phyloP scores from a whole-genome alignment of 92 coral and sea anemone genomes.

The Bergia puertoricense region DNA sequence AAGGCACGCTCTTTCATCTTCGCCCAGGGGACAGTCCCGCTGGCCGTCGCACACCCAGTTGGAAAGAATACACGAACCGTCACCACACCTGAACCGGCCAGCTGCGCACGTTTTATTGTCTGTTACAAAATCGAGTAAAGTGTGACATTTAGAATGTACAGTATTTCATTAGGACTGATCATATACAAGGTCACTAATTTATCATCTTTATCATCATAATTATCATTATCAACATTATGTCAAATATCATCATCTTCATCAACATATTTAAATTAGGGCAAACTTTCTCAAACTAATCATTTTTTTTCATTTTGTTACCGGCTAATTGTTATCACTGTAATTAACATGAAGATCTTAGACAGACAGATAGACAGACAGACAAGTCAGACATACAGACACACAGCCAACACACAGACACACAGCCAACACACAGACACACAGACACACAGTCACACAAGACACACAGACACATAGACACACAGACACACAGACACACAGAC shows the following conservation, averaged over 20 bases:
- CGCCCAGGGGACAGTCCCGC: slow-evolving; percentile 4
- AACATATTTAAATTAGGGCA: too few relatives aligned
- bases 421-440: not conserved
- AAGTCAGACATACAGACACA: too few relatives aligned
- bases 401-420: not conserved
- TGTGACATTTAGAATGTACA: not conserved
- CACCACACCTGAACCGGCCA: slow-evolving; percentile 2
- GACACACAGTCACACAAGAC: too few relatives aligned
- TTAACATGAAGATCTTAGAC: not conserved
- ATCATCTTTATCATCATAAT: not conserved
- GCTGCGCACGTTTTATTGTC: slow-evolving; percentile 2
- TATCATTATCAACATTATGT: not conserved
- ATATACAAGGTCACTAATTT: not conserved
- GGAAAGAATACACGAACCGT: slow-evolving; percentile 13
- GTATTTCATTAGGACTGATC: not conserved
- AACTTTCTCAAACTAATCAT: too few relatives aligned
- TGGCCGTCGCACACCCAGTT: slow-evolving; percentile 35
- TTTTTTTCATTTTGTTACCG: not conserved
- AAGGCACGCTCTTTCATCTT: slow-evolving; percentile 25
- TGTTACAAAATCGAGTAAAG: not conserved
- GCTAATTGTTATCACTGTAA: not conserved
- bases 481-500: too few relatives aligned
- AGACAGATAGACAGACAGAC: too few relatives aligned
- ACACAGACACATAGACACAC: not conserved
- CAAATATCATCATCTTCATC: not conserved